Evolutionary conservation across 2,888 invertebrate species (phyloP), one percentile per base, ranked within the genome.

Genomic region (Volucella bombylans): DNA sequence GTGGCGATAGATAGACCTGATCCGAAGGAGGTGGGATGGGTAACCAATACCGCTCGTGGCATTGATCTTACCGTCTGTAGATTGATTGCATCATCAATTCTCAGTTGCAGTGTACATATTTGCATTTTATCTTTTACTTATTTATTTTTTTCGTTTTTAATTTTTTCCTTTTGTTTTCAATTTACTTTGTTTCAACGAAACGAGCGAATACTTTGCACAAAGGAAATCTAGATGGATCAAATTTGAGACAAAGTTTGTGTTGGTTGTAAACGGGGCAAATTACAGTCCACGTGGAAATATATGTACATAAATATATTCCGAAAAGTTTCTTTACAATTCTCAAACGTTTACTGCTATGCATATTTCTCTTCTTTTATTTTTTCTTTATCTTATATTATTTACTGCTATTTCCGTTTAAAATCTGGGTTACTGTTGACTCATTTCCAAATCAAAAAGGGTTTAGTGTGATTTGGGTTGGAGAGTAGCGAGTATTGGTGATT

Each of bases 71-170:
- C 45, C n/a, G 50, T 15, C 10, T 50, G 14, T 14, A 57, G 52
- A 57, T 71, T 78, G 52, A 57, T 71, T 78, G 69, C 69, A 77
- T 77, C 68, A 77, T 77, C 55, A 69, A 54, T 38, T 59, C 61
- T 57, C 15, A 9, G n/a, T 71, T 49, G 10, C 11, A 50, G 10
- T 52, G 52, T 65, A n/a, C n/a, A n/a, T n/a, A 18, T 41, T 47
- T 11, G 3, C 12, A 11, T 8, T 41, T 23, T 3, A 39, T 10
- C n/a, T 9, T 10, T 43, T 11, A 9, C 2, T 8, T 14, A 39
- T n/a, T 2, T 49, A 1, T 31, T 31, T 31, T 8, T 11, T 18
- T 54, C 4, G 3, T 10, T 54, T 31, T 54, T 18, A 3, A 23
- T 0, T 54, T 54, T 52, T 31, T 31, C 6, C 2, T 31, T 31